Percentiles rank a stretch among this genome's conserved stretches.
Evolutionary conservation across 2,797 vertebrate genomes (phyloP).

Genomic region (Tarsius wallacei): DNA sequence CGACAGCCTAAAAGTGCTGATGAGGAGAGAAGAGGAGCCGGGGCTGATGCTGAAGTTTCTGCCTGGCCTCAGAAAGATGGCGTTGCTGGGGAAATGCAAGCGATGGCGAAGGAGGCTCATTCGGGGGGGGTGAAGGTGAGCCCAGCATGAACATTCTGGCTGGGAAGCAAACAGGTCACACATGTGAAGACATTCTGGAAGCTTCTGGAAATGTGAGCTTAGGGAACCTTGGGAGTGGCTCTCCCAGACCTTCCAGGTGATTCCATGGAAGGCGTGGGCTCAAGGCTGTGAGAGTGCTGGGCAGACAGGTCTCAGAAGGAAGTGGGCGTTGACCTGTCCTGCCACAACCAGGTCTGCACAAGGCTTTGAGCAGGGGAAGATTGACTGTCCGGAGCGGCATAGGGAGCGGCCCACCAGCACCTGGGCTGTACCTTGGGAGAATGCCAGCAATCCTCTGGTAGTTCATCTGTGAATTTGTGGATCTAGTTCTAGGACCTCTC

Average conservation of each 20-base stretch:
- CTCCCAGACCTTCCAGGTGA: neutral
- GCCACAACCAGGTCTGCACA: no score
- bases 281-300: fast-evolving
- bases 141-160: neutral
- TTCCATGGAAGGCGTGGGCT: neutral
- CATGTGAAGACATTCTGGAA: neutral
- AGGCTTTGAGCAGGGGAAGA: neutral
- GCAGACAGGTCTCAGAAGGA: neutral
- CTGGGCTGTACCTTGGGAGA: neutral
- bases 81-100: neutral
- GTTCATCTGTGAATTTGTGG: neutral
- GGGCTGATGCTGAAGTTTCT: neutral
- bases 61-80: neutral
- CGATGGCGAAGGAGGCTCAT: neutral
- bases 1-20: neutral
- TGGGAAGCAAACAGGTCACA: neutral
- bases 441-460: neutral
- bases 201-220: slow-evolving; percentile 1
- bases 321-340: neutral
- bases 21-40: neutral
- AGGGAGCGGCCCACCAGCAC: neutral
- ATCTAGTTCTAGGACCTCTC: neutral
- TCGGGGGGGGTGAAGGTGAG: neutral
- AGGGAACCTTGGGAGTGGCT: neutral
- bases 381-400: neutral